Conservation (phyloP, 2,888 invertebrate genomes). For the Asteroscopus sphinx region DNA sequence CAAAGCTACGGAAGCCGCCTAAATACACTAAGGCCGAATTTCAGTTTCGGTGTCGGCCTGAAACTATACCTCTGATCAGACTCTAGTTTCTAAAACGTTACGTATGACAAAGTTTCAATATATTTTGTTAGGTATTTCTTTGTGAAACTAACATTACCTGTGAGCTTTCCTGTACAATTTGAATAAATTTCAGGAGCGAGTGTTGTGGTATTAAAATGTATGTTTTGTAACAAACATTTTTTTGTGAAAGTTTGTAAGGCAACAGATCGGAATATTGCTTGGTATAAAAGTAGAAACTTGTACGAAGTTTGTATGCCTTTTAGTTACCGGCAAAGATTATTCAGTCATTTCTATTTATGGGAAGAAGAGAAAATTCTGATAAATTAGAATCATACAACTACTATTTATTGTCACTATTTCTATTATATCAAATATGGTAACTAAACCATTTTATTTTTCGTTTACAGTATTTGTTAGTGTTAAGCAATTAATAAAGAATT, state of each 20-base stretch:
- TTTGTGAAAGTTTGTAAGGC: constrained; percentile 15
- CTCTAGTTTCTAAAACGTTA: not conserved
- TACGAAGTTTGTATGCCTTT: constrained; percentile 1
- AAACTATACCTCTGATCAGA: not conserved
- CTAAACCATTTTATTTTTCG: too few species aligned
- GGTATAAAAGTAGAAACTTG: constrained; percentile 13
- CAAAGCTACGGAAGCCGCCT: constrained; percentile 4
- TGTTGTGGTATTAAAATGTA: constrained; percentile 26
- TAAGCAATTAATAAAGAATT: too few species aligned
- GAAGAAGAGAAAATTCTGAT: too few species aligned
- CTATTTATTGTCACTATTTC: too few species aligned
- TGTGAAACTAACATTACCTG: constrained; percentile 9
- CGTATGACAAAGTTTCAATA: not conserved
- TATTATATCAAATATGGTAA: too few species aligned
- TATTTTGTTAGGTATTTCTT: constrained; percentile 23
- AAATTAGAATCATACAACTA: too few species aligned
- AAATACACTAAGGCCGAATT: constrained; percentile 19
- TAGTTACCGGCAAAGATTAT: not conserved
- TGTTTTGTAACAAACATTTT: constrained; percentile 20
- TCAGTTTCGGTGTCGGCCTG: constrained; percentile 11
- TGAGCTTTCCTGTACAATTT: constrained; percentile 24
- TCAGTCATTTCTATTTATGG: not conserved
- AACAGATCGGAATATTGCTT: constrained; percentile 17
- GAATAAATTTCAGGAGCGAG: constrained; percentile 22
- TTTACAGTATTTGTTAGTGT: too few species aligned